Percentiles rank a stretch among this genome's conserved stretches.
Evolutionary conservation across 2,113 vertebrate species (phyloP).

Genomic region (Tichodroma muraria): DNA sequence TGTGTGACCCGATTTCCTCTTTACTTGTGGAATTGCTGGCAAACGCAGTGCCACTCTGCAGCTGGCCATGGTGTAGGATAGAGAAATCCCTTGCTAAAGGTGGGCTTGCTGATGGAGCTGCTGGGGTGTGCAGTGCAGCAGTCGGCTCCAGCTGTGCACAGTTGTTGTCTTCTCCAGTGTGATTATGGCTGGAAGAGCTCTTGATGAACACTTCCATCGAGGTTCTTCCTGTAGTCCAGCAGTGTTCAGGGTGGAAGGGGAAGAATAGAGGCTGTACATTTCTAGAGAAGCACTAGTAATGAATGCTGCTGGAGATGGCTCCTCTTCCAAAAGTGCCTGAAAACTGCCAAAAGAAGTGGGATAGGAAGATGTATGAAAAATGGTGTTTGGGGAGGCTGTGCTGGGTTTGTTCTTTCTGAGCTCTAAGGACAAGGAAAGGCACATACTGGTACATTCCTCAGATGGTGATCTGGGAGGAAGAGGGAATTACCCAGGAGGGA

Average conservation of each 20-base stretch:
- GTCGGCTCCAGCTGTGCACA: background rate
- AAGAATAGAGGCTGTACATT: fast-evolving
- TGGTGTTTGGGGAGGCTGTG: background rate
- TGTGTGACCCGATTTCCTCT: background rate
- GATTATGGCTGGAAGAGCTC: background rate
- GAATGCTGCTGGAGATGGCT: background rate
- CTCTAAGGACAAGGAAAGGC: background rate
- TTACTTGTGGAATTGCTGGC: background rate
- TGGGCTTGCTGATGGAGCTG: background rate
- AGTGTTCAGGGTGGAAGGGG: background rate
- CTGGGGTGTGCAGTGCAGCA: background rate
- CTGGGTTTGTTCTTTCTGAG: background rate
- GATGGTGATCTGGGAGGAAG: background rate
- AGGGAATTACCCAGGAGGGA: background rate
- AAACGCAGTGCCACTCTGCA: background rate
- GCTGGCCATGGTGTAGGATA: fast-evolving
- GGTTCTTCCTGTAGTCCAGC: background rate
- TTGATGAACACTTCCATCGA: fast-evolving
- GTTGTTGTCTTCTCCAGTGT: background rate
- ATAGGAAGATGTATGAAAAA: background rate
- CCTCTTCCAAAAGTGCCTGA: background rate
- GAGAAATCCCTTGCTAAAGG: background rate
- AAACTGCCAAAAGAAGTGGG: background rate
- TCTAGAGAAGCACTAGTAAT: background rate
- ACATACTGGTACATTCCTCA: background rate